Percentiles rank a stretch among this genome's conserved stretches.
Evolutionary conservation across 2,888 invertebrate species (phyloP).

Genomic region (Lasioglossum pauxillum): DNA sequence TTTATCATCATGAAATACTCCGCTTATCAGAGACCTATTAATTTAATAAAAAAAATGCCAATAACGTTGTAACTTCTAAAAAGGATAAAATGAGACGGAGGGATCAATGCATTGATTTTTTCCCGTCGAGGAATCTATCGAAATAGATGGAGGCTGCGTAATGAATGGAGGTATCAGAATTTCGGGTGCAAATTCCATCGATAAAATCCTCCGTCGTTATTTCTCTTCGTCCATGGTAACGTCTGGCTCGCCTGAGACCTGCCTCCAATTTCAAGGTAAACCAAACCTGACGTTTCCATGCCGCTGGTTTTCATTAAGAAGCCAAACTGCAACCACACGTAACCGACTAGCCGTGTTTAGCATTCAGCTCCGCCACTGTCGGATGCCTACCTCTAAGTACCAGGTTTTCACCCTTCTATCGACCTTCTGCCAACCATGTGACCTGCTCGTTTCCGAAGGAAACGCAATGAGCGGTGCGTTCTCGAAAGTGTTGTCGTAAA

Average conservation of each 20-base stretch:
- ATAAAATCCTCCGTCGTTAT: constrained; percentile 39
- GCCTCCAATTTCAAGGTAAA: constrained; percentile 72
- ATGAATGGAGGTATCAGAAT: constrained; percentile 34
- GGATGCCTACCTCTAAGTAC: constrained; percentile 52
- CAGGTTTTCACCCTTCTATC: constrained; percentile 58
- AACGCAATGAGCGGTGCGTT: neutral
- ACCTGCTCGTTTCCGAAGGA: constrained; percentile 3
- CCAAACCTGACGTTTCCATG: constrained; percentile 71
- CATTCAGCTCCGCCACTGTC: constrained; percentile 64
- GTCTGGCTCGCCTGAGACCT: constrained; percentile 58
- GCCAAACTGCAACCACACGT: constrained; percentile 68
- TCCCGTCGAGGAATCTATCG: neutral
- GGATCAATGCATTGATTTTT: neutral
- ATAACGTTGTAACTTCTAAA: neutral
- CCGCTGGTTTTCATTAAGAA: constrained; percentile 75
- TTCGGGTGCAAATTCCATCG: constrained; percentile 40
- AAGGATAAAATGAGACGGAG: neutral
- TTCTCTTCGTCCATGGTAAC: constrained; percentile 38
- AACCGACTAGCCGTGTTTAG: constrained; percentile 73
- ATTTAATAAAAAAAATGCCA: neutral
- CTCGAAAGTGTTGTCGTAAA: neutral
- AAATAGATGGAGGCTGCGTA: neutral
- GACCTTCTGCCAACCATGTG: constrained; percentile 56
- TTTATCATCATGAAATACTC: too few species aligned
- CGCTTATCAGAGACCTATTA: too few species aligned